Base-by-base conservation (phyloP, 92 coral and sea anemone species). In the Blastomussa wellsi region DNA sequence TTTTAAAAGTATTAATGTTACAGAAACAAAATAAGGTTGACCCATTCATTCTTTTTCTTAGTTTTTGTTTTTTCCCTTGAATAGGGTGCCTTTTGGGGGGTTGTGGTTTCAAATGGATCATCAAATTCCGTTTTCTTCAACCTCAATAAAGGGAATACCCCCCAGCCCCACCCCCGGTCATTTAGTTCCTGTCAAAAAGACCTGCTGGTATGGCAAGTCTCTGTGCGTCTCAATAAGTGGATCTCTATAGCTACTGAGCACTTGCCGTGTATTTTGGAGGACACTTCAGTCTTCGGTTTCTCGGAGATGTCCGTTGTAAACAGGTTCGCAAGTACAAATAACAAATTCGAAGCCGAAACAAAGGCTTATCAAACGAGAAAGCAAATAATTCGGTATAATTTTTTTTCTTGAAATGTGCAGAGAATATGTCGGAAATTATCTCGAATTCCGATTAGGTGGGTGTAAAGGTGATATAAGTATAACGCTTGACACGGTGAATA, bases 351-450 rank as follows among this genome's bases (percentile, higher is more conserved):
- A 17, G 35, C n/a, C 75, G 48, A 70, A 70, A 19, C 75, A 70
- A 70, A 70, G 48, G 35, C 48, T 70, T 70, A 16, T 70, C 75
- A 70, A 19, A 35, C 26, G 28, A 35, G 14, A 38, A 70, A 70
- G 75, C 44, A 70, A 70, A 70, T 70, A 70, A 70, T 70, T 70
- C 75, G 44, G 75, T 14, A 70, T 36, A n/a, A n/a, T 57, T 24
- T 22, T 17, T 5, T 17, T 36, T 24, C 13, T 37, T 70, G 24
- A 70, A 33, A 35, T 35, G 47, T 37, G 26, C 44, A 20, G 48
- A 19, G 75, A 36, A 37, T 70, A 7, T 35, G 33, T 38, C 48
- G 75, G 35, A 70, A 70, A 70, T 20, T 20, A 70, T 70, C 44
- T 24, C 44, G 5, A 70, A 5, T 20, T 70, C 17, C 32, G 33